Conservation (phyloP, 2,113 vertebrate genomes). For the Marmota monax region DNA sequence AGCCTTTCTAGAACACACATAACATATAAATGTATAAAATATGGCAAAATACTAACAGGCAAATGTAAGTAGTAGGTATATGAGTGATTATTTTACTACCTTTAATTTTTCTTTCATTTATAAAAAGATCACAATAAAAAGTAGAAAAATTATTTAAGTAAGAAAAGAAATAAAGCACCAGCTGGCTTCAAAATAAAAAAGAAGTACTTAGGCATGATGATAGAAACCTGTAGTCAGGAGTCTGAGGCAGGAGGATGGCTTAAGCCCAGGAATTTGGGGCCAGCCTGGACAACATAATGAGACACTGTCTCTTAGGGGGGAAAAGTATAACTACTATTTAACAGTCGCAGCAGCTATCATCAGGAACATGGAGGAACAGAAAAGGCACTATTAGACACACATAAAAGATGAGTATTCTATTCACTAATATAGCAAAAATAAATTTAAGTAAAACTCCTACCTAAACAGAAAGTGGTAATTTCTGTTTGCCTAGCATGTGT, state of each 20-base stretch:
- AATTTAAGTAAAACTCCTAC: background rate
- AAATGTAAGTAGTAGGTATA: background rate
- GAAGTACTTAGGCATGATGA: background rate
- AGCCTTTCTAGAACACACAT: background rate
- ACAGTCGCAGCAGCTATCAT: background rate
- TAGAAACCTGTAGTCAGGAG: background rate
- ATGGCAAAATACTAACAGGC: constrained; percentile 29
- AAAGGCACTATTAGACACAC: background rate
- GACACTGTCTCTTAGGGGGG: background rate
- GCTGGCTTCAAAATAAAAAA: background rate
- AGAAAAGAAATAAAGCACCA: background rate
- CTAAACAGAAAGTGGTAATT: constrained; percentile 27
- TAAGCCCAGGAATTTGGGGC: background rate
- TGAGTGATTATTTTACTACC: constrained; percentile 39
- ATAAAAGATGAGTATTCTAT: background rate
- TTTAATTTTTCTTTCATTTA: constrained; percentile 18
- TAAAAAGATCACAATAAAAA: constrained; percentile 41
- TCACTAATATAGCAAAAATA: background rate
- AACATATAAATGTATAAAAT: constrained; percentile 24
- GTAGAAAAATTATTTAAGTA: constrained; percentile 32
- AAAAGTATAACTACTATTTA: background rate
- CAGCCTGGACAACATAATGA: background rate
- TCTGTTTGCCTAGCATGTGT: no score
- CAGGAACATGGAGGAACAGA: background rate
- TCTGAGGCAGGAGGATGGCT: no score